A percentile compares a stretch with the other conserved stretches of the same genome.
Conservation (phyloP, 2,888 invertebrate species). For the Ichneumon xanthorius region DNA sequence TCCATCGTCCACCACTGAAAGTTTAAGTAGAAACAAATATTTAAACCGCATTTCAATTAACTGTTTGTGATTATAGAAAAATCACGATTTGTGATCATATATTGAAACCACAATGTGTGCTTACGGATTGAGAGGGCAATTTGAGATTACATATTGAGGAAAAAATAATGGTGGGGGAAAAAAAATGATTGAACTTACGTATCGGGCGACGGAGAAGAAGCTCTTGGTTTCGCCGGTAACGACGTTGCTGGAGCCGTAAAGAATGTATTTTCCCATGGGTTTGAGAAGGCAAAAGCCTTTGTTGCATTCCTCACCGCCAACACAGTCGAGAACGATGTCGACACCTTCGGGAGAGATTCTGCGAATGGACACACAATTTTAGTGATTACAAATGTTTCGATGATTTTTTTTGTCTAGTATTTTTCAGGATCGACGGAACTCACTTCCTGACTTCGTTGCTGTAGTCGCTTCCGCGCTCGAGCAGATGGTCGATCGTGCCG, state of each 20-base stretch:
- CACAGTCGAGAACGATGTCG: slow-evolving; percentile 94
- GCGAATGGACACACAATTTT: slow-evolving; percentile 45
- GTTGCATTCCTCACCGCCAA: slow-evolving; percentile 95
- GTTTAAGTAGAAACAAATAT: not conserved
- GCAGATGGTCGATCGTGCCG: slow-evolving; percentile 90
- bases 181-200: slow-evolving; percentile 87
- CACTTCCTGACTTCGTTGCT: slow-evolving; percentile 94
- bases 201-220: slow-evolving; percentile 95
- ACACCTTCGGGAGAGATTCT: slow-evolving; percentile 92
- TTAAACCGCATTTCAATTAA: too few species aligned
- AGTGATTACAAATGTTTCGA: not conserved
- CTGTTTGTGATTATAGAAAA: too few species aligned
- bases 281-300: slow-evolving; percentile 93
- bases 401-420: not conserved
- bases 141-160: not conserved
- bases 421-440: slow-evolving; percentile 79
- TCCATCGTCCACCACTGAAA: slow-evolving; percentile 96
- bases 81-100: too few species aligned
- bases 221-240: slow-evolving; percentile 96
- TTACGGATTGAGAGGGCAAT: too few species aligned
- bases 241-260: slow-evolving; percentile 95
- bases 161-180: slow-evolving; percentile 52
- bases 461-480: slow-evolving; percentile 94
- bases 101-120: too few species aligned
- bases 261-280: slow-evolving; percentile 95